Evolutionary conservation across 2,797 vertebrate species (phyloP), one percentile per base, ranked within the genome.

Genomic region (Myioborus miniatus): DNA sequence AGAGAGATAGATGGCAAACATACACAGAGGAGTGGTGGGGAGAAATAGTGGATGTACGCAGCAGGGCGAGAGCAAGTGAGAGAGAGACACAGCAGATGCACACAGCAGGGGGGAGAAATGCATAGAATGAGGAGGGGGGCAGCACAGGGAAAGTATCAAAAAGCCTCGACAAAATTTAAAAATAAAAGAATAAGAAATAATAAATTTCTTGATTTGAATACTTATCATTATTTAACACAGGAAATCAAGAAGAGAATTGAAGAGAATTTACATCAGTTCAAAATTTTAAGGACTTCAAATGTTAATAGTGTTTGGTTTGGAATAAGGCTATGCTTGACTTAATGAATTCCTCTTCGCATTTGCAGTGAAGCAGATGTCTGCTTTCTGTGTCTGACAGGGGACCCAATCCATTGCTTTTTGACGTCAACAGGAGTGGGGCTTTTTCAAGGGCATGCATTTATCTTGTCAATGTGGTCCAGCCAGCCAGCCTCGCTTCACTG

Each of bases 81-180:
- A 94, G 95, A 96, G 92, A 96, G 70, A 65, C 93, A 58, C 86
- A 93, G 96, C 97, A 98, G 97, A 97, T 97, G 96, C 92, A 75
- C 95, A 6, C 96, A 94, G 97, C 95, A 34, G 96, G 96, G 71
- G 93, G 77, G 80, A 85, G 78, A 94, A 85, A 96, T 64, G 94
- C 96, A 84, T 90, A 41, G 94, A 94, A 68, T 5, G 21, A 47
- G 69, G 65, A 15, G 69, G 44, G 90, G 58, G 83, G 85, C 83
- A 58, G 62, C 24, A 1, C 22, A 22, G 74, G 87, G 65, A 8
- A 89, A 89, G 56, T 64, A 85, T 75, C 52, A 63, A 83, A 88
- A 87, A 93, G 24, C 56, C 16, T 21, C 37, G 44, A 53, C 36
- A 83, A 89, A 95, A 94, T 84, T 50, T 82, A 93, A 75, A 80